Evolutionary conservation across 2,888 invertebrate genomes (phyloP).

Genomic region (Herminia tarsipennalis): DNA sequence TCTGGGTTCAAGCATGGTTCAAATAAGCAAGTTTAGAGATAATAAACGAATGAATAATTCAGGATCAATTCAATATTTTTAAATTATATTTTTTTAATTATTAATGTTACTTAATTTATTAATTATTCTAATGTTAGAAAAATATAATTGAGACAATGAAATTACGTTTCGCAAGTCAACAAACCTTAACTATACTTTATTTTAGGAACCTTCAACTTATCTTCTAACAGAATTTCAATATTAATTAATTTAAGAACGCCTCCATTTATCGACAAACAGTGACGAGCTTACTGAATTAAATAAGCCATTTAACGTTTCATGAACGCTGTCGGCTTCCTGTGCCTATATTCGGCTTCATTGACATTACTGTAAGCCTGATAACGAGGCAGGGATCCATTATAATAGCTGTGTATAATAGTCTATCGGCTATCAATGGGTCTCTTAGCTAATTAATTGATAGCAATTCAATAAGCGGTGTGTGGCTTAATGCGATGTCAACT

Average conservation of each 20-base stretch:
- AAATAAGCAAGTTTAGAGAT: too few relatives aligned
- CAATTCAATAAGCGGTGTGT: slow-evolving; percentile 35
- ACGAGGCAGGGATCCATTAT: slow-evolving; percentile 30
- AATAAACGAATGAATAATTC: too few relatives aligned
- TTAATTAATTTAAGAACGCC: neutral
- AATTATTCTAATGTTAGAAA: too few relatives aligned
- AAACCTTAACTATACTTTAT: neutral
- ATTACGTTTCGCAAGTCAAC: neutral
- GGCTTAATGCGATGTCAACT: slow-evolving; percentile 22
- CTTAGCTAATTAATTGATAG: slow-evolving; percentile 38
- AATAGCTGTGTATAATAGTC: slow-evolving; percentile 17
- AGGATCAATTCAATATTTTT: too few relatives aligned
- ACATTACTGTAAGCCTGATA: slow-evolving; percentile 23
- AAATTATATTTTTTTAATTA: too few relatives aligned
- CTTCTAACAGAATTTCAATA: neutral
- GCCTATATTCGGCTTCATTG: slow-evolving; percentile 23
- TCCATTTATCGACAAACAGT: neutral
- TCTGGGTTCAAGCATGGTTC: too few relatives aligned
- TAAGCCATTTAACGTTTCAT: slow-evolving; percentile 12
- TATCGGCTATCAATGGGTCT: slow-evolving; percentile 22
- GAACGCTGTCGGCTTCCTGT: slow-evolving; percentile 7
- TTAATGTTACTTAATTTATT: too few relatives aligned
- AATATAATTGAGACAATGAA: too few relatives aligned
- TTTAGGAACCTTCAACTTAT: neutral
- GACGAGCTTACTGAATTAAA: slow-evolving; percentile 10